Conservation (phyloP, 2,888 invertebrate genomes). For the Drosophila histrio region DNA sequence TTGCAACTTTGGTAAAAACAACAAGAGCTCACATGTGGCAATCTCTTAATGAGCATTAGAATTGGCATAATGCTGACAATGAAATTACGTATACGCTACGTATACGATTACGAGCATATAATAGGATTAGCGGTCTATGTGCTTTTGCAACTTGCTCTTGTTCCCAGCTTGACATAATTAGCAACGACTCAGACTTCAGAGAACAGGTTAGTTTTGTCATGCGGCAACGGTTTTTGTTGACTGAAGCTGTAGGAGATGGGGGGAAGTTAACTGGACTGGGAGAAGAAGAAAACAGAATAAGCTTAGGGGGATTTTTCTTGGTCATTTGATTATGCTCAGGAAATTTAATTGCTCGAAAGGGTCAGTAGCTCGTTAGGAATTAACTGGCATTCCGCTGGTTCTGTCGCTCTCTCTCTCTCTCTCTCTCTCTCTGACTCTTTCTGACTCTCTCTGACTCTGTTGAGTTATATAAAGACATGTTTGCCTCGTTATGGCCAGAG, state of each 20-base stretch:
- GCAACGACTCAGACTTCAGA: conserved; percentile 15
- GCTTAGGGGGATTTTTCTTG: conserved; percentile 58
- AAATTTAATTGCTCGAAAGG: conserved; percentile 74
- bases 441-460: neutral
- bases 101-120: conserved; percentile 53
- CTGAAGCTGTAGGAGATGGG: neutral
- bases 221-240: conserved; percentile 24
- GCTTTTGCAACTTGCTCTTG: conserved; percentile 15
- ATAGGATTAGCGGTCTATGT: conserved; percentile 67
- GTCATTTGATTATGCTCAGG: conserved; percentile 72
- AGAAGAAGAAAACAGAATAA: conserved; percentile 6
- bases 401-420: neutral
- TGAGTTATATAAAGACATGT: conserved; percentile 55
- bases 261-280: no score
- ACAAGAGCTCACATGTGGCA: conserved; percentile 59
- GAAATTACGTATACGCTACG: conserved; percentile 59
- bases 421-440: neutral
- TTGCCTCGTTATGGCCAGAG: conserved; percentile 19
- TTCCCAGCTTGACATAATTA: conserved; percentile 61
- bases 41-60: conserved; percentile 74
- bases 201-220: conserved; percentile 61
- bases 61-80: conserved; percentile 59
- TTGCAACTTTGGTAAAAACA: conserved; percentile 58
- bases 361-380: conserved; percentile 69
- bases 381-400: conserved; percentile 28